Base-by-base conservation (phyloP, 1,140 invertebrate species). In the Cecropterus lyciades region DNA sequence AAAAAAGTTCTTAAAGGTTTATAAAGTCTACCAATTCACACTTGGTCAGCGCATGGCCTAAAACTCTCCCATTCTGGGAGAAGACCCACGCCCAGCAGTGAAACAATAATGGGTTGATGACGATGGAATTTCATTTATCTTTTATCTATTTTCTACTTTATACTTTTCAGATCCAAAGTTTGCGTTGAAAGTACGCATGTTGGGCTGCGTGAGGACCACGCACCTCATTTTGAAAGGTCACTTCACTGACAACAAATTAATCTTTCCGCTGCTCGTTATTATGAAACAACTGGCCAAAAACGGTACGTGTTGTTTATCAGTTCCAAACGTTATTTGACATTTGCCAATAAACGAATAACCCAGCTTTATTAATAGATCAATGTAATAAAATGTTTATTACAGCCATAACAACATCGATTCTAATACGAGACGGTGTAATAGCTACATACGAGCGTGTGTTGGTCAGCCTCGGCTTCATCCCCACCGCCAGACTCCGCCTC, bases 221-320 rank as follows among this genome's bases (percentile, higher is more conserved):
- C 94, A 95, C 74, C 82, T 91, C 9, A 87, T 95, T 45, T 76
- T 95, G 6, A 94, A 94, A 75, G 92, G 92, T n/a, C 91, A 95
- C 79, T 94, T 93, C 65, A 94, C 93, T 37, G 93, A 95, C 74
- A 93, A 93, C 65, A 93, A 94, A 76, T 84, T 93, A 5, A 81
- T 95, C 27, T 91, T 94, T 65, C 94, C 95, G 6, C 73, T 95
- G 15, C 81, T 95, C 27, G 92, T 94, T 52, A 94, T 95, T 13
- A 92, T 95, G 67, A 95, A 95, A 82, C 93, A 93, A 78, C 84
- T 95, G 9, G 89, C 94, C 9, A 95, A 94, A 84, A 95, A 95
- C 74, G 77, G 95, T 95, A 92, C 94, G 93, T 87, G 17, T 42
- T 52, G 51, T 43, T 52, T 43, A 59, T 33, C 30, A 0, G 7